Conservation (phyloP, 53 echinoderm and acorn worm genomes). For the Actinopyga echinites region DNA sequence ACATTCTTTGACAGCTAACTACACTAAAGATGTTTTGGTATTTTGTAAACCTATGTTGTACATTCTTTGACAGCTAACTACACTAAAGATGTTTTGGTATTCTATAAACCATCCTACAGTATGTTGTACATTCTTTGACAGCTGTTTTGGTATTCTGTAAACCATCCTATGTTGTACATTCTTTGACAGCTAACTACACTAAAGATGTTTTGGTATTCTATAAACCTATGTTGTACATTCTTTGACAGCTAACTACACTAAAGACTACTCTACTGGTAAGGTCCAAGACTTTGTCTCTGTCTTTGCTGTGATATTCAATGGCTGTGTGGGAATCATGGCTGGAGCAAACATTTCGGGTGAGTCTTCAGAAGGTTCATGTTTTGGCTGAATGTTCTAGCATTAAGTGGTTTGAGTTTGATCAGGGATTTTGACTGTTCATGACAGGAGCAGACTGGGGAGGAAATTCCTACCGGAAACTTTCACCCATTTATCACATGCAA, state of each 20-base stretch:
- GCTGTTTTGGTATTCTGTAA: too few relatives aligned
- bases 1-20: too few relatives aligned
- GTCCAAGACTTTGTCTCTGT: constrained; percentile 71
- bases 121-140: too few relatives aligned
- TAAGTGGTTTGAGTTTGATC: not conserved
- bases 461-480: too few relatives aligned
- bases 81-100: too few relatives aligned
- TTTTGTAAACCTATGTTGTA: too few relatives aligned
- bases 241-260: constrained; percentile 54
- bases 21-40: too few relatives aligned
- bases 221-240: not conserved
- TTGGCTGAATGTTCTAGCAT: not conserved
- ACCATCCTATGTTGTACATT: too few relatives aligned
- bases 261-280: constrained; percentile 73
- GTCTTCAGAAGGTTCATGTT: not conserved
- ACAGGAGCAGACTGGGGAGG: not conserved
- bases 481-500: too few relatives aligned
- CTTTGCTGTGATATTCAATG: constrained; percentile 95
- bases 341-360: constrained; percentile 98
- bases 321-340: constrained; percentile 96
- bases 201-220: constrained; percentile 20
- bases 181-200: constrained; percentile 54
- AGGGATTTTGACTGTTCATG: not conserved
- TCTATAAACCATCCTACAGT: too few relatives aligned
- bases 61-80: too few relatives aligned